Evolutionary conservation across 2,888 invertebrate species (phyloP).

Genomic region (Thereva nobilitata): DNA sequence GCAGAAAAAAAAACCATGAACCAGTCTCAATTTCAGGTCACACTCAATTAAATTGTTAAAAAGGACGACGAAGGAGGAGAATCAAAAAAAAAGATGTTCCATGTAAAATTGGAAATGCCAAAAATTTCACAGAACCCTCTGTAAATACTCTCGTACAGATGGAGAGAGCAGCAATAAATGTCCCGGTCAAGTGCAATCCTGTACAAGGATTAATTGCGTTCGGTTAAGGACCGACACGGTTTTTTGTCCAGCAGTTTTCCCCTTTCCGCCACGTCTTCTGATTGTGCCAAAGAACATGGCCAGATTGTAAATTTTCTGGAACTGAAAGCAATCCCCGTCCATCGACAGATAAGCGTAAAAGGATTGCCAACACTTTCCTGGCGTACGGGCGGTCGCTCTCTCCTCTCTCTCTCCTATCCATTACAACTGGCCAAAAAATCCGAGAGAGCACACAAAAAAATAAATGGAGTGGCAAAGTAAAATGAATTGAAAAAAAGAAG

Average conservation of each 20-base stretch:
- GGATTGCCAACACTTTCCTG: slow-evolving; percentile 36
- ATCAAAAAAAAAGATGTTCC: too few species aligned
- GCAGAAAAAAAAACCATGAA: too few species aligned
- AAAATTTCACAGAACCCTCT: too few species aligned
- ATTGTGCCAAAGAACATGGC: slow-evolving; percentile 38
- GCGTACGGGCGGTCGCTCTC: slow-evolving; percentile 10
- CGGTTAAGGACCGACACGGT: slow-evolving; percentile 29
- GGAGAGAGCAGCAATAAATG: not conserved
- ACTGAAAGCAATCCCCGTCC: slow-evolving; percentile 38
- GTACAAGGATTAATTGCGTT: slow-evolving; percentile 38
- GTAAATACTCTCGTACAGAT: too few species aligned
- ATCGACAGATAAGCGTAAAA: slow-evolving; percentile 39
- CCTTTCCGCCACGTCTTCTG: slow-evolving; percentile 25
- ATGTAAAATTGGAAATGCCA: too few species aligned
- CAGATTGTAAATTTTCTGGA: slow-evolving; percentile 39
- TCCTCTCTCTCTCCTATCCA: slow-evolving; percentile 19
- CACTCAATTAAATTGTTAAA: too few species aligned
- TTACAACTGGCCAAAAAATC: slow-evolving; percentile 23
- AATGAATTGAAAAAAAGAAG: slow-evolving; percentile 36
- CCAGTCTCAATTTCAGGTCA: too few species aligned
- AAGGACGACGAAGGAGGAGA: too few species aligned
- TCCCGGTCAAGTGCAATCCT: slow-evolving; percentile 7
- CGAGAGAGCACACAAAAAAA: slow-evolving; percentile 24
- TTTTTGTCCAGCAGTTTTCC: slow-evolving; percentile 5
- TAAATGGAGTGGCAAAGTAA: slow-evolving; percentile 40